Conservation (phyloP, 2,797 vertebrate species). For the Urosaurus nigricauda region DNA sequence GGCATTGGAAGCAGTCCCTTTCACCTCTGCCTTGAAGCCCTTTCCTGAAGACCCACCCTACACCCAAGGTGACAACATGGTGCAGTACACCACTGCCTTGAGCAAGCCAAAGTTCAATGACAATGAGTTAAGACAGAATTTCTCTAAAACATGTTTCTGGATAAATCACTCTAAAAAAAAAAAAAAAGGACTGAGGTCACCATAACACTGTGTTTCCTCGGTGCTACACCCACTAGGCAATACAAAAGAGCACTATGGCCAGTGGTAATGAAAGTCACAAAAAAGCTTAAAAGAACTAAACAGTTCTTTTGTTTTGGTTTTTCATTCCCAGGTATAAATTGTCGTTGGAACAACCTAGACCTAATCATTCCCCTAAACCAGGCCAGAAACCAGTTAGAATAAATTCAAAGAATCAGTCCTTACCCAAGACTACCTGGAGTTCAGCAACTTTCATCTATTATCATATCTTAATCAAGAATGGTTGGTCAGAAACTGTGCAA, state of each 20-base stretch:
- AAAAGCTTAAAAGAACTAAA: background rate
- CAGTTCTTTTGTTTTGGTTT: background rate
- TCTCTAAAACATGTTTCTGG: background rate
- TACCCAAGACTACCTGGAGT: background rate
- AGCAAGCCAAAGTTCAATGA: background rate
- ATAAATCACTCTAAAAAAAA: background rate
- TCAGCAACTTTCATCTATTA: background rate
- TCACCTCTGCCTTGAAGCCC: too few relatives aligned
- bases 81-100: too few relatives aligned
- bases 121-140: background rate
- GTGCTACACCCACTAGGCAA: background rate
- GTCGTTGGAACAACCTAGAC: background rate
- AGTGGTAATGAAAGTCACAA: background rate
- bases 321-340: background rate
- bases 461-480: background rate
- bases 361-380: background rate
- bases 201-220: background rate
- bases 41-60: too few relatives aligned
- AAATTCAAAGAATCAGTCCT: background rate
- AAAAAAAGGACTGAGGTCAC: background rate
- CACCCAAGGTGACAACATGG: too few relatives aligned
- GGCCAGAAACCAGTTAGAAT: background rate
- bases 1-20: too few relatives aligned
- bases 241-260: background rate
- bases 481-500: background rate